Evolutionary conservation across 2,797 vertebrate genomes (phyloP), one percentile per base, ranked within the genome.

Genomic region (Melanotaenia pygmaea): DNA sequence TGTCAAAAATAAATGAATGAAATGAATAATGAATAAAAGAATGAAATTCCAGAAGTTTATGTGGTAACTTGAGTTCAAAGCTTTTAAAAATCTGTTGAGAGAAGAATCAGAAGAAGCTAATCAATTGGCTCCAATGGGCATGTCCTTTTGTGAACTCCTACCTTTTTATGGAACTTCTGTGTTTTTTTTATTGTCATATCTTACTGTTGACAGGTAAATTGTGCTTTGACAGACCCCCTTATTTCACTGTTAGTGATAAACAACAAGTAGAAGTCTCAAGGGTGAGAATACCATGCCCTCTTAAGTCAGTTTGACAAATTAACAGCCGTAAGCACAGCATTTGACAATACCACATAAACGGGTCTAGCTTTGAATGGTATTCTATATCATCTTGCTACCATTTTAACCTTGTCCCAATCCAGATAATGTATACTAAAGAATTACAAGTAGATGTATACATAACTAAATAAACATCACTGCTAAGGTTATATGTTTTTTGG

Each of bases 231-330:
- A 75, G 81, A 64, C 26, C 16, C 66, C 64, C 78, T 67, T 75
- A 88, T 80, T 86, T 87, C 77, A 89, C 87, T 87, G 82, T 61
- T 81, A 77, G 70, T 67, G 80, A 89, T 87, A 80, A 79, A 77
- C 60, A 82, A 72, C 72, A 82, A 60, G 70, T 81, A 58, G 43
- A 74, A 79, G 67, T 82, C 83, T 82, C 79, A 83, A 84, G 77
- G 86, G 76, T 80, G 79, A 82, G 70, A 74, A 76, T 64, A 79
- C 64, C 70, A 64, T 74, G 84, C 70, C 72, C 77, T 86, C 71
- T 79, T 84, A 80, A 88, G 82, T 91, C 79, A 85, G 77, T 85
- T 63, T 85, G 88, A 91, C 81, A 88, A 89, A 88, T 85, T 84
- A 91, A 82, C 63, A 71, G 79, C 67, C 77, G 62, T 14, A 59